Conservation (phyloP, 2,113 vertebrate genomes). For the Ciconia maguari region DNA sequence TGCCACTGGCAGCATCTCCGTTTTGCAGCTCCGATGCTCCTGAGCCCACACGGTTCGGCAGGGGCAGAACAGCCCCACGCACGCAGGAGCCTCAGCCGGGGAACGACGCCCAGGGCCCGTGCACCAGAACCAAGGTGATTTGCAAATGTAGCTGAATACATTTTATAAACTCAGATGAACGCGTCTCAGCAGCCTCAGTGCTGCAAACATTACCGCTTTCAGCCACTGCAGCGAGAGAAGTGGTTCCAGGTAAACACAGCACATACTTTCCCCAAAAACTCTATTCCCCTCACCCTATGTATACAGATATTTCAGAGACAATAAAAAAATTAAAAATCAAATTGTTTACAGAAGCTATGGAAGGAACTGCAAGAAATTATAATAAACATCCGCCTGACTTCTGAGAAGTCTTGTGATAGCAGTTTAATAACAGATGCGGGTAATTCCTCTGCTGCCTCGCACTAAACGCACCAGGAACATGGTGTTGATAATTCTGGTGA, state of each 20-base stretch:
- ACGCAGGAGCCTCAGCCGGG: background rate
- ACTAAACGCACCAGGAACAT: accelerated
- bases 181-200: background rate
- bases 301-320: background rate
- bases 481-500: background rate
- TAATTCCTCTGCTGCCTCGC: background rate
- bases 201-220: accelerated
- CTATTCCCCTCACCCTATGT: background rate
- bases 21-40: background rate
- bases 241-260: background rate
- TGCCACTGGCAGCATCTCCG: accelerated
- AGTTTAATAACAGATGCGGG: background rate
- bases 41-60: accelerated
- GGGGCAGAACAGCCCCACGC: accelerated
- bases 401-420: background rate
- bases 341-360: background rate
- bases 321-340: background rate
- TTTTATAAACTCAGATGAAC: background rate
- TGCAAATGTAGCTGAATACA: background rate
- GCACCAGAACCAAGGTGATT: background rate
- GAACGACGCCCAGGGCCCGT: accelerated
- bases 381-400: background rate
- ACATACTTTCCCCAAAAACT: background rate
- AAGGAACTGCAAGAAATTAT: background rate
- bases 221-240: background rate